Evolutionary conservation across 2,888 invertebrate genomes (phyloP), one percentile per base, ranked within the genome.

Genomic region (Thumatha senex): DNA sequence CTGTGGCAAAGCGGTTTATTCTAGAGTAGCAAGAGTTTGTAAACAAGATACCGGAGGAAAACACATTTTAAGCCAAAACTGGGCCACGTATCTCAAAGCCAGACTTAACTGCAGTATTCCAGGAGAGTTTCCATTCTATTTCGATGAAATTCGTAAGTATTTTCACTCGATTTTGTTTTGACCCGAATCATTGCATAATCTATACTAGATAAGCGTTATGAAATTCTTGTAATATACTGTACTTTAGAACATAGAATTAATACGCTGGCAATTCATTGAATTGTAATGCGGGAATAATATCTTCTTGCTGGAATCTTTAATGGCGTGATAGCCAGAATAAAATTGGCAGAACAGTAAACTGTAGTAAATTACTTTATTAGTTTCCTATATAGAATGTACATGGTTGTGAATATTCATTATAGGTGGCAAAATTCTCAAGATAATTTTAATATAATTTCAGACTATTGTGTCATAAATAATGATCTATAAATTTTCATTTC

Each of bases 41-140:
- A 96, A 95, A 86, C 92, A 92, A 65, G 94, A 94, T 80, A 93
- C 92, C 38, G 94, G 94, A 14, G 95, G 94, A 52, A 93, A 93
- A 73, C 93, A 93, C 68, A 93, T 94, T 69, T 88, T 94, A 60
- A 92, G 89, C 70, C 93, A 94, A 74, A 94, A 94, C 75, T 95
- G 94, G 94, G 93, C 93, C 61, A 94, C 94, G 41, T 95, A 93
- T 77, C 82, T 94, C 62, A 95, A 95, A 82, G 94, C 94, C 18
- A 85, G 95, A 40, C 92, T 95, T 58, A 95, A 94, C 78, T 95
- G 95, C 77, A 94, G 94, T 65, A 93, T 95, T 74, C 95, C 95
- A 34, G 95, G 95, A 65, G 95, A 95, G 70, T 95, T 94, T 71
- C 95, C 95, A 0, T 95, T 95, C 84, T 95, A 95, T 81, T 95